Evolutionary conservation across 2,113 vertebrate species (phyloP), one percentile per base, ranked within the genome.

Genomic region (Rhagologus leucostigma): DNA sequence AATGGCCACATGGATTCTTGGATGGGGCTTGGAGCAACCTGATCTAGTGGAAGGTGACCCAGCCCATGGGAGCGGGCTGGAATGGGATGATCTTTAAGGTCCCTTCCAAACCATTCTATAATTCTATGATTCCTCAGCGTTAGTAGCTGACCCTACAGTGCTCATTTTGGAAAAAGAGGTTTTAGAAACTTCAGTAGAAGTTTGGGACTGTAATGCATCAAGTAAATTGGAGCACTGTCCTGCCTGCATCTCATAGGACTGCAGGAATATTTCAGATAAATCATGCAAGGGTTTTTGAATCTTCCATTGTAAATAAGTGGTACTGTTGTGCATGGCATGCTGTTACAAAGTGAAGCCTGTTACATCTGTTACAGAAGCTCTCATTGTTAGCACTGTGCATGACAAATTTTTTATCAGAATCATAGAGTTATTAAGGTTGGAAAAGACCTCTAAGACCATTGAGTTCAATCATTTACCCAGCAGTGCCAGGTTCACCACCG

Each of bases 281-380:
- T 50, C 7, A 7, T 33, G 3, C 2, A 37, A 53, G 23, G 2
- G 7, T n/a, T 65, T 73, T 64, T 76, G 8, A 35, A 37, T 13
- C 6, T 71, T 87, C 22, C 7, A 2, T 13, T 62, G 5, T 26
- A 71, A 74, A 26, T 49, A 78, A 37, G 4, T 7, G 3, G 2
- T 27, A 26, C 2, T 33, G 14, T 5, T 60, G 5, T 30, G 2
- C 0, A 16, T 41, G 9, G 11, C 3, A 13, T 35, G 9, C 7
- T n/a, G 7, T 24, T 64, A 60, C 30, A 55, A 69, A 67, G 2
- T 13, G 26, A 80, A 90, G 1, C 7, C 13, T 84, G 3, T 57
- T 62, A 19, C 6, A 57, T 22, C 21, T 37, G 8, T 18, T 62
- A 18, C 0, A 55, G 29, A 80, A 86, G 14, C 3, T 60, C 10